Evolutionary conservation across 2,797 vertebrate genomes (phyloP).

Genomic region (Tiaroga cobitis): DNA sequence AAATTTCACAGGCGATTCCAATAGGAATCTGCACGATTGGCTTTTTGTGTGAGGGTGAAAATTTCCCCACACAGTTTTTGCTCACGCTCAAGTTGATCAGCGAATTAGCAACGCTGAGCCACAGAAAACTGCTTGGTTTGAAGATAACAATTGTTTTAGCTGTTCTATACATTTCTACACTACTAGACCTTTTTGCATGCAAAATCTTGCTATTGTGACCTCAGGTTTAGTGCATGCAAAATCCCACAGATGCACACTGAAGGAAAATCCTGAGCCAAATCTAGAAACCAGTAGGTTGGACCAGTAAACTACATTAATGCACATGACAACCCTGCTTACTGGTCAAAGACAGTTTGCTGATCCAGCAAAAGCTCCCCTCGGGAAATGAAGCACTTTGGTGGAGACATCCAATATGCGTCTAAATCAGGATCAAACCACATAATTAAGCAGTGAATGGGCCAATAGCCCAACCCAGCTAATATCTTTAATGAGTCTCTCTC

Average conservation of each 20-base stretch:
- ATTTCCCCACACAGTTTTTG: not conserved
- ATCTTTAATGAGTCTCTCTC: slow-evolving; percentile 38
- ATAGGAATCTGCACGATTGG: not conserved
- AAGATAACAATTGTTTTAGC: not conserved
- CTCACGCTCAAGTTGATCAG: not conserved
- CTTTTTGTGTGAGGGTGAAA: not conserved
- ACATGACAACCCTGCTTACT: not conserved
- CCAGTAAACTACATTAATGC: not conserved
- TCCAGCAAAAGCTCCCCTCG: not conserved
- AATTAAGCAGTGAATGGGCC: slow-evolving; percentile 28
- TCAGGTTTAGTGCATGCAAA: not conserved
- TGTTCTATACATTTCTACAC: not conserved
- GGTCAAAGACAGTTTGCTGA: slow-evolving; percentile 17
- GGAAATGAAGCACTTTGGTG: slow-evolving; percentile 26
- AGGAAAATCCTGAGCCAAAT: not conserved
- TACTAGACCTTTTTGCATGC: not conserved
- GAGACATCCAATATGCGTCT: slow-evolving; percentile 30
- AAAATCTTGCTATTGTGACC: not conserved
- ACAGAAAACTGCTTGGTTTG: not conserved
- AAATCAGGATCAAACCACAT: slow-evolving; percentile 30
- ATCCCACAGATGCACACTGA: not conserved
- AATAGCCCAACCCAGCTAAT: slow-evolving; percentile 32
- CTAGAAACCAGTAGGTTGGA: not conserved
- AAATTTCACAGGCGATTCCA: not conserved
- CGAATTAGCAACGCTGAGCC: not conserved